phyloP scores from a whole-genome alignment of 2,888 invertebrate species.

The Geotrupes spiniger region DNA sequence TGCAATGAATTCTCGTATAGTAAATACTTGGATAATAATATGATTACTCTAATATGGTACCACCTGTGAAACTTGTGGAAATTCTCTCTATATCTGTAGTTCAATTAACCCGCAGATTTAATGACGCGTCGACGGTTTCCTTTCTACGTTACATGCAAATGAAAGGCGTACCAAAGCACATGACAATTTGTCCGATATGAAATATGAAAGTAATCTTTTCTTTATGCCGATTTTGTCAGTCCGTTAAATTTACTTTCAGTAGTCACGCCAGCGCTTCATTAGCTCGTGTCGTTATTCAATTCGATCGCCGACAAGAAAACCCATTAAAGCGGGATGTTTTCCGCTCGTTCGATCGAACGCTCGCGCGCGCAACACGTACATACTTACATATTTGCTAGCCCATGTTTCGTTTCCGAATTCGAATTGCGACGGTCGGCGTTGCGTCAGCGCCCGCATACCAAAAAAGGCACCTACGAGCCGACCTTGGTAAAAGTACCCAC shows the following conservation, averaged over 20 bases:
- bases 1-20: too few species aligned
- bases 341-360: neutral
- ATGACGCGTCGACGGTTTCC: slow-evolving; percentile 3
- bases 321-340: neutral
- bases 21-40: too few species aligned
- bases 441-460: neutral
- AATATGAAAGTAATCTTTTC: slow-evolving; percentile 9
- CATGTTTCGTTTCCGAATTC: neutral
- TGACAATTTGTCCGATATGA: slow-evolving; percentile 9
- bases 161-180: slow-evolving; percentile 4
- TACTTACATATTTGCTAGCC: too few species aligned
- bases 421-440: neutral
- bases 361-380: too few species aligned
- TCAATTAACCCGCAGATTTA: too few species aligned
- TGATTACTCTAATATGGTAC: too few species aligned
- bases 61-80: too few species aligned
- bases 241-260: slow-evolving; percentile 9
- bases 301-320: slow-evolving; percentile 1
- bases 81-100: too few species aligned
- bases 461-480: neutral
- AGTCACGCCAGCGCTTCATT: slow-evolving; percentile 12
- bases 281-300: slow-evolving; percentile 1
- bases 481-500: slow-evolving; percentile 6
- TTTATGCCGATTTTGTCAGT: neutral
- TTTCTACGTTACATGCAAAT: slow-evolving; percentile 5